phyloP scores from a whole-genome alignment of 2,113 vertebrate species.

The Felis chaus region DNA sequence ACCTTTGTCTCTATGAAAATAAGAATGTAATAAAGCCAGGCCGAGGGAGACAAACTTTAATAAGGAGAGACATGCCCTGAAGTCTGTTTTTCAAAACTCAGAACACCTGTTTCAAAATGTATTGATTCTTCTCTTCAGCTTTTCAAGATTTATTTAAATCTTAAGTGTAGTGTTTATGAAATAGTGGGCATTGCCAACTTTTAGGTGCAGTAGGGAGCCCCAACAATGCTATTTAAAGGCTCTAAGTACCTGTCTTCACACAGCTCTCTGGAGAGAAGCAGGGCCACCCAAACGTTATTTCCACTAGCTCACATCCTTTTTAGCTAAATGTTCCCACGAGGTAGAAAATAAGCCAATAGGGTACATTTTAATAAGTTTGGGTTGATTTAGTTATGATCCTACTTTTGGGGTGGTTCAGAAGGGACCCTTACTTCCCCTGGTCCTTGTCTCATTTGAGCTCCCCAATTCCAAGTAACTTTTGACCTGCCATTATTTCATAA shows the following conservation, averaged over 20 bases:
- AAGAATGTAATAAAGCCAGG: not conserved
- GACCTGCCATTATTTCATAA: not conserved
- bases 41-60: not conserved
- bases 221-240: not conserved
- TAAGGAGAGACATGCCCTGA: not conserved
- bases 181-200: not conserved
- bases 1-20: not conserved
- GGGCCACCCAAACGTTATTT: not conserved
- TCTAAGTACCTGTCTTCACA: conserved; percentile 9
- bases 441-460: not conserved
- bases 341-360: not conserved
- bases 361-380: not conserved
- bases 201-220: not conserved
- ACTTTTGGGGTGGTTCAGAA: not conserved
- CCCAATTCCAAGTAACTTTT: not conserved
- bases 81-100: conserved; percentile 51
- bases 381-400: not conserved
- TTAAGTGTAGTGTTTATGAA: conserved; percentile 58
- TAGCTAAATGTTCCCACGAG: not conserved
- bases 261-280: not conserved
- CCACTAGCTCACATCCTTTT: not conserved
- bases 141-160: conserved; percentile 53
- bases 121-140: conserved; percentile 28
- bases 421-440: not conserved
- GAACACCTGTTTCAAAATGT: conserved; percentile 25